Base-by-base conservation (phyloP, 2,888 invertebrate species). In the Nomada ruficornis region DNA sequence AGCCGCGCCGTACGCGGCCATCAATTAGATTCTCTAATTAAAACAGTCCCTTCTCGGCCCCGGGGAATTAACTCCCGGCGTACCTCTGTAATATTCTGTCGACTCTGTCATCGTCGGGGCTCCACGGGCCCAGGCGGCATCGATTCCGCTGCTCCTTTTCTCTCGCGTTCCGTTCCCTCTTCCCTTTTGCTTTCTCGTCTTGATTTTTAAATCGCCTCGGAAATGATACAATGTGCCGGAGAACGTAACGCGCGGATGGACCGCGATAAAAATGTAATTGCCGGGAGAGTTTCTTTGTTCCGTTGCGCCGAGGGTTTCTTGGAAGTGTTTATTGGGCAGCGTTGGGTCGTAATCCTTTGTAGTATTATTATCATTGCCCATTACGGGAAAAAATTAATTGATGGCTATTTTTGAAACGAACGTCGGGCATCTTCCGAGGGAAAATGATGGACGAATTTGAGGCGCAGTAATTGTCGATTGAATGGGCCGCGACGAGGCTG, bases 21-120 rank as follows among this genome's bases (percentile, higher is more conserved):
- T 89, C 87, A 89, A 89, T 89, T 89, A 87, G 86, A 88, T 88
- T 89, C 86, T 89, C 89, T 90, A 89, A 89, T 89, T 89, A 89
- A 89, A 89, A 87, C 89, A 87, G 86, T 85, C 85, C 87, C 80
- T 80, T 76, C 77, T 67, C 78, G 75, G 77, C 68, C 67, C 79
- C 64, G 71, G 78, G 64, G 77, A 81, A 86, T 88, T 86, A 84
- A 84, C 84, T 84, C 77, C 75, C 63, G 59, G 63, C 57, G 72
- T 65, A 62, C 76, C 59, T 67, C 42, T 26, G 70, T 73, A 75
- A 86, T 73, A 79, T 82, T 75, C 75, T 76, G 80, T 85, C 86
- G 80, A 86, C 80, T 86, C 77, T 85, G 75, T 87, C 80, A 87
- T 87, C 82, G 82, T 85, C 79, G 76, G 62, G 62, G 11, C n/a